phyloP scores from a whole-genome alignment of 1,140 invertebrate species.

The Thaumatotibia leucotreta region DNA sequence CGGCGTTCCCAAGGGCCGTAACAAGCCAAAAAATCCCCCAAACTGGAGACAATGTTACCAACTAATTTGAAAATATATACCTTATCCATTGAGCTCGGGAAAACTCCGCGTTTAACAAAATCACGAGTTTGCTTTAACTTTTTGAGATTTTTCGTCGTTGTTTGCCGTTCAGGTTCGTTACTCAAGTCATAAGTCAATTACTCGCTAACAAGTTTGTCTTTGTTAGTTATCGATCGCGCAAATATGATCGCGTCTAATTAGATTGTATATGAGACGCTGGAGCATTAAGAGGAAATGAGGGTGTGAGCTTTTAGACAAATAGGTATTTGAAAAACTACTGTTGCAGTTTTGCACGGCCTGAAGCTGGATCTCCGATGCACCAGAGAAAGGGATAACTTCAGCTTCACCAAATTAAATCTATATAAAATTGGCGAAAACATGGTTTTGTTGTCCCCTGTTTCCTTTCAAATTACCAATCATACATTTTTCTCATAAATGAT shows the following conservation, averaged over 20 bases:
- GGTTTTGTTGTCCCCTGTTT: too few relatives aligned
- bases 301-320: neutral
- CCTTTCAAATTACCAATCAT: too few relatives aligned
- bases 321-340: too few relatives aligned
- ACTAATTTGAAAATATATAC: slow-evolving; percentile 1
- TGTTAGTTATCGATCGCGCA: neutral
- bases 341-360: too few relatives aligned
- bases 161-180: neutral
- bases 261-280: neutral
- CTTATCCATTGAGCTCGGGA: neutral
- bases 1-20: neutral
- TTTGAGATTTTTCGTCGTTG: neutral
- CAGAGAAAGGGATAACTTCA: too few relatives aligned
- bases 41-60: neutral
- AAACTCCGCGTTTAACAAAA: neutral
- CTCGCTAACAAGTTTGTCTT: neutral
- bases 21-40: neutral
- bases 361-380: too few relatives aligned
- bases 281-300: neutral
- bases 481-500: too few relatives aligned
- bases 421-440: too few relatives aligned
- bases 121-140: neutral
- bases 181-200: neutral
- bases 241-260: neutral
- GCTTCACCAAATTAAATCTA: too few relatives aligned